A percentile compares a stretch with the other conserved stretches of the same genome.
phyloP scores from a whole-genome alignment of 2,113 vertebrate species.

The Chitala chitala region DNA sequence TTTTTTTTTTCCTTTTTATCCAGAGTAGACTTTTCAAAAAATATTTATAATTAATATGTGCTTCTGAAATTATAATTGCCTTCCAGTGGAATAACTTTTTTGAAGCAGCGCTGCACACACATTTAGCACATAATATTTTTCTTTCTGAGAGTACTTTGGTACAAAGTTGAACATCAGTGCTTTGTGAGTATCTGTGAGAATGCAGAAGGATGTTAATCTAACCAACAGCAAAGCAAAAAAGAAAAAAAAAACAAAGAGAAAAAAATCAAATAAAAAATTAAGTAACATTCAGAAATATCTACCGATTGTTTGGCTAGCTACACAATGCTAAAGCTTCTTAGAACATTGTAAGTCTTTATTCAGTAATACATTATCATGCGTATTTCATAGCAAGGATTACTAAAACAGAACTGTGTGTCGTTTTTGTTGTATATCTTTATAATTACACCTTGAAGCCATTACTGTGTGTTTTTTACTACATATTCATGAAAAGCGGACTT shows the following conservation, averaged over 20 bases:
- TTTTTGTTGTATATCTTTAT: conserved; percentile 98
- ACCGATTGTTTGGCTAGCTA: conserved; percentile 83
- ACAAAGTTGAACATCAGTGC: conserved; percentile 14
- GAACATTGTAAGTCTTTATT: conserved; percentile 91
- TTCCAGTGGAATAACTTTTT: conserved; percentile 10
- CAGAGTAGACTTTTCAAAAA: background rate
- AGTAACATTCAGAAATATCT: conserved; percentile 79
- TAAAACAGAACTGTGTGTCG: conserved; percentile 87
- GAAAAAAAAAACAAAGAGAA: conserved; percentile 65
- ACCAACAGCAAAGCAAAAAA: conserved; percentile 54
- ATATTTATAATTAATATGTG: conserved; percentile 9
- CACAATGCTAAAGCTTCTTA: conserved; percentile 94
- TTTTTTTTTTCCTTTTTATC: background rate
- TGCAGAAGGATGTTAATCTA: conserved; percentile 57
- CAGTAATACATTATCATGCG: conserved; percentile 94
- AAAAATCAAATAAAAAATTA: conserved; percentile 77
- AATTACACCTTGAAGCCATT: conserved; percentile 99
- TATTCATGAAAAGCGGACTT: conserved; percentile 99
- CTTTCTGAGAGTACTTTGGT: conserved; percentile 18
- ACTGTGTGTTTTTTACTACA: conserved; percentile 77
- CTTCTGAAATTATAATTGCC: conserved; percentile 18
- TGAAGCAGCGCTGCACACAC: background rate
- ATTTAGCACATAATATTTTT: background rate
- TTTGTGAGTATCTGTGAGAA: conserved; percentile 28
- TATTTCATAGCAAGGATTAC: conserved; percentile 96